These are phyloP conservation scores for Myopa testacea DNA, from an alignment of 2,888 invertebrate genomes.

Conservation along the genomic window DNA sequence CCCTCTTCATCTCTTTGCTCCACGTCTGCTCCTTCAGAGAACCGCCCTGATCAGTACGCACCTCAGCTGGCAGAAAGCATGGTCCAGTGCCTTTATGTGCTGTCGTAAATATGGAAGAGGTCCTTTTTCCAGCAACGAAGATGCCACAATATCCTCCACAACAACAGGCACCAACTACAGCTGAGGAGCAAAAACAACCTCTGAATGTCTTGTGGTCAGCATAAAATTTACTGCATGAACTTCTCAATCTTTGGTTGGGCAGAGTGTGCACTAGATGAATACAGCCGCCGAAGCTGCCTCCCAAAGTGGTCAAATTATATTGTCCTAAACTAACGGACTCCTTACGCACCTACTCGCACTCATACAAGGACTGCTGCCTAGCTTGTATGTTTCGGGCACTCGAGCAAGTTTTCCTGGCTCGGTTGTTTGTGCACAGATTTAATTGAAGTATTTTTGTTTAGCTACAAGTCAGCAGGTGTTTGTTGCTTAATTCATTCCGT, in stretches of 20 bases:
- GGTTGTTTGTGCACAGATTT: conserved; percentile 26
- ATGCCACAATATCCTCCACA: conserved; percentile 8
- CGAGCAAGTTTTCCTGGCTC: conserved; percentile 14
- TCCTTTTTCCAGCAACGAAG: conserved; percentile 31
- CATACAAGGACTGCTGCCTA: background rate
- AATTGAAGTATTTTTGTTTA: conserved; percentile 32
- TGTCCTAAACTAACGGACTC: conserved; percentile 25
- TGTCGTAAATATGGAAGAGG: conserved; percentile 17
- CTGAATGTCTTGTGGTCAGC: conserved; percentile 29
- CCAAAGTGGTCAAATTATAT: conserved; percentile 37
- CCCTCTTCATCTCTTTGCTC: background rate
- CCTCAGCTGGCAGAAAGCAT: conserved; percentile 35
- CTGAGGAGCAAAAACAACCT: conserved; percentile 25
- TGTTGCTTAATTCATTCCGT: conserved; percentile 27
- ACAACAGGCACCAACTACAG: conserved; percentile 18
- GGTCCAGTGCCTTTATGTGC: conserved; percentile 39
- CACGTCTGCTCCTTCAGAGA: background rate
- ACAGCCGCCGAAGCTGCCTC: conserved; percentile 29
- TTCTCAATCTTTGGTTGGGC: conserved; percentile 19
- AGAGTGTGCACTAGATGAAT: conserved; percentile 15
- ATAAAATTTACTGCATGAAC: conserved; percentile 13
- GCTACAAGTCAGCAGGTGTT: conserved; percentile 32
- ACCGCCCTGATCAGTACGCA: conserved; percentile 28
- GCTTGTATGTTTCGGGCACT: background rate
- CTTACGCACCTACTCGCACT: background rate